These are phyloP conservation scores for Eidolon helvum DNA, from an alignment of 2,113 vertebrate species.

Conservation along the genomic window DNA sequence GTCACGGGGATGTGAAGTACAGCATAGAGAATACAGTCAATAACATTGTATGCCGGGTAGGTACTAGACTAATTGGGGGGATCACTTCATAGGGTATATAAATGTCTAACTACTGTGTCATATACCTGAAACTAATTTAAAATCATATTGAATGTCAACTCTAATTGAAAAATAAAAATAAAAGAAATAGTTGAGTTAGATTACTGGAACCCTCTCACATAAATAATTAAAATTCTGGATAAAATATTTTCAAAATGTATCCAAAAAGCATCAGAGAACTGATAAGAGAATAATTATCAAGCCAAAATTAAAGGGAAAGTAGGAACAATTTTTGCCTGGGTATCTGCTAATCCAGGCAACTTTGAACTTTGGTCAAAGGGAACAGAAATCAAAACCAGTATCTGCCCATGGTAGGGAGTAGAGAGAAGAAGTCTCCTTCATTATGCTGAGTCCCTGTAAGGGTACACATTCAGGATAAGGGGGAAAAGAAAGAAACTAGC, in stretches of 20 bases:
- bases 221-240: neutral
- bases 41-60: too few species aligned
- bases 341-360: neutral
- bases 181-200: neutral
- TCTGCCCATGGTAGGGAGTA: neutral
- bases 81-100: too few species aligned
- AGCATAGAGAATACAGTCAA: too few species aligned
- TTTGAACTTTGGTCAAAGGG: neutral
- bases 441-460: neutral
- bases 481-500: neutral
- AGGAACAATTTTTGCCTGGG: neutral
- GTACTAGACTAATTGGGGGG: too few species aligned
- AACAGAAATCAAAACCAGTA: neutral
- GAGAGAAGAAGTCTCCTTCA: neutral
- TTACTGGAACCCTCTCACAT: neutral
- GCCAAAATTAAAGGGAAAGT: neutral
- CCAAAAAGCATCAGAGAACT: neutral
- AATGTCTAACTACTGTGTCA: too few species aligned
- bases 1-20: too few species aligned
- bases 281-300: neutral
- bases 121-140: too few species aligned
- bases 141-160: too few species aligned
- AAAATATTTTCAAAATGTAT: conserved; percentile 31
- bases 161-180: too few species aligned
- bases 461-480: neutral